Percentiles rank a stretch among this genome's conserved stretches.
Conservation (phyloP, 2,113 vertebrate genomes). For the Andinoacara biseriatus region DNA sequence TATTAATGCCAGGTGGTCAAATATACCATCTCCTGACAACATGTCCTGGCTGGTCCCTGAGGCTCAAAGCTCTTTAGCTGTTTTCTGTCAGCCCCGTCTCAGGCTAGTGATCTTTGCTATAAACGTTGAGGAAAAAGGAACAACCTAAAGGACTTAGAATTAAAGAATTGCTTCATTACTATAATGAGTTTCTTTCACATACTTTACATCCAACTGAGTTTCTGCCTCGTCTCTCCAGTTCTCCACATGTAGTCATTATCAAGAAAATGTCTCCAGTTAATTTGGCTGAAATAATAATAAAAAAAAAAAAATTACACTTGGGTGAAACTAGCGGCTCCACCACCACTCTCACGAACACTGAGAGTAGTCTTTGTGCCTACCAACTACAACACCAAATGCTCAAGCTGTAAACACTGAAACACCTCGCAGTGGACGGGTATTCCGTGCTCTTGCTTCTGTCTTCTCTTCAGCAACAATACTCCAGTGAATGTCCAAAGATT, state of each 20-base stretch:
- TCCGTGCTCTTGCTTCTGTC: not conserved
- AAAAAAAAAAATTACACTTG: not conserved
- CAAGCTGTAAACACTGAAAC: not conserved
- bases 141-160: not conserved
- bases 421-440: not conserved
- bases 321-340: not conserved
- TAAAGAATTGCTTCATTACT: not conserved
- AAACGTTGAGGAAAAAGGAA: not conserved
- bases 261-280: not conserved
- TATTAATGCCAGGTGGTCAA: not conserved
- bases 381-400: constrained; percentile 1
- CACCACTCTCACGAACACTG: not conserved
- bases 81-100: not conserved
- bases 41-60: not conserved
- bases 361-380: not conserved
- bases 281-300: not conserved
- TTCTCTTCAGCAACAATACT: not conserved
- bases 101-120: not conserved
- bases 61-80: not conserved
- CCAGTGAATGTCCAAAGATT: not conserved
- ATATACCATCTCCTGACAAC: not conserved
- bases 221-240: not conserved
- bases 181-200: not conserved
- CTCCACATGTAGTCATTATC: not conserved
- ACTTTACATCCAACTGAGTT: not conserved